phyloP scores from a whole-genome alignment of 1,140 invertebrate species.

The Platorchestia sp. region DNA sequence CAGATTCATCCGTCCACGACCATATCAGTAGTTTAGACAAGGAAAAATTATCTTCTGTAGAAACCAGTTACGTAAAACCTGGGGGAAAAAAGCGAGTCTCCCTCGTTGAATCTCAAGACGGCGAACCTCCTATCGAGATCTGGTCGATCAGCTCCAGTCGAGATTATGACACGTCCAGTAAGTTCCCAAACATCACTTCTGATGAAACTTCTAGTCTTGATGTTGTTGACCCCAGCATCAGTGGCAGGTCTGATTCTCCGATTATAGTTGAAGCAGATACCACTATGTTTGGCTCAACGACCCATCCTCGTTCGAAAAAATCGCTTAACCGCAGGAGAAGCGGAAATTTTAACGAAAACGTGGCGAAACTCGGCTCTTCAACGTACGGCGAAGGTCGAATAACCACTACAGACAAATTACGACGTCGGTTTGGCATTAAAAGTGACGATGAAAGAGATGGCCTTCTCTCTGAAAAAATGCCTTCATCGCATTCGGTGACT shows the following conservation, averaged over 20 bases:
- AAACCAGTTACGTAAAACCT: background rate
- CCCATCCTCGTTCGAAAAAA: background rate
- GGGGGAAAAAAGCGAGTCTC: background rate
- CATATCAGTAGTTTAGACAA: conserved; percentile 38
- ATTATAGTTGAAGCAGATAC: background rate
- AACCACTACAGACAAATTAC: conserved; percentile 1
- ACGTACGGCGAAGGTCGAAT: background rate
- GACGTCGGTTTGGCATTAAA: conserved; percentile 12
- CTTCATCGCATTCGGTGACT: background rate
- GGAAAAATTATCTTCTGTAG: conserved; percentile 2
- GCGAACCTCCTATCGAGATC: conserved; percentile 27
- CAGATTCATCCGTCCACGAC: conserved; percentile 41
- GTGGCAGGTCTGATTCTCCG: conserved; percentile 19
- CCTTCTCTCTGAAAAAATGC: background rate
- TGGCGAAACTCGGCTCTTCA: background rate
- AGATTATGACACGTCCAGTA: conserved; percentile 15
- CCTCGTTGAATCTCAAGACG: background rate
- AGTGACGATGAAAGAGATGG: background rate
- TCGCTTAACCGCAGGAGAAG: background rate
- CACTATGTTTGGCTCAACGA: background rate
- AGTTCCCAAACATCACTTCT: conserved; percentile 3
- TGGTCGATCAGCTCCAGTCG: conserved; percentile 28
- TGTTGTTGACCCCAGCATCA: background rate
- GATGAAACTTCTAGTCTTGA: conserved; percentile 26
- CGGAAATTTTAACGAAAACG: background rate